Percentiles rank a stretch among this genome's conserved stretches.
phyloP scores from a whole-genome alignment of 2,797 vertebrate genomes.

The Brachyrhaphis roseni region DNA sequence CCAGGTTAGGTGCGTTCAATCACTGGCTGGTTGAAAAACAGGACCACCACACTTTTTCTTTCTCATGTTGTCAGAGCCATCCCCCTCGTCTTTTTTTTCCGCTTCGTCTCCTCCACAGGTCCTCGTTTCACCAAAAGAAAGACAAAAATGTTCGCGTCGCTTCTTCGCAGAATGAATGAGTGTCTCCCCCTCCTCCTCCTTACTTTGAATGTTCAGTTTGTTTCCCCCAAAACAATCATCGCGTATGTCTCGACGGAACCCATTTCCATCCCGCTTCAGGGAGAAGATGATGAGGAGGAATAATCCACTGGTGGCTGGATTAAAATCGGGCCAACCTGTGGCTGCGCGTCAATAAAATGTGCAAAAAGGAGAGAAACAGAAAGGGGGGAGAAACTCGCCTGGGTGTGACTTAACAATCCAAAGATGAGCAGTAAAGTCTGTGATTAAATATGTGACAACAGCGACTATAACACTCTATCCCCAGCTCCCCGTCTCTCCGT shows the following conservation, averaged over 20 bases:
- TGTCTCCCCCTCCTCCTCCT: conserved; percentile 14
- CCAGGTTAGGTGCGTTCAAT: conserved; percentile 77
- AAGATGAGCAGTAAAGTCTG: conserved; percentile 47
- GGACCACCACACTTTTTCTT: conserved; percentile 81
- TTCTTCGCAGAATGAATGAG: conserved; percentile 21
- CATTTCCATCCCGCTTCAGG: conserved; percentile 53
- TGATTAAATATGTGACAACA: conserved; percentile 57
- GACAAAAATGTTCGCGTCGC: conserved; percentile 45
- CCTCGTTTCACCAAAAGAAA: conserved; percentile 46
- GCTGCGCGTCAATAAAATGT: conserved; percentile 47
- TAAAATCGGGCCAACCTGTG: conserved; percentile 71
- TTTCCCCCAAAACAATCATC: conserved; percentile 18
- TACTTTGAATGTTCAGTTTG: conserved; percentile 3
- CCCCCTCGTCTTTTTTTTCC: conserved; percentile 54
- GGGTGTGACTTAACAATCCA: conserved; percentile 28
- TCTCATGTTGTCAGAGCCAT: conserved; percentile 84
- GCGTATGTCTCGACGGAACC: conserved; percentile 35
- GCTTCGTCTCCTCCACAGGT: conserved; percentile 72
- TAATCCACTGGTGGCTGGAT: conserved; percentile 65
- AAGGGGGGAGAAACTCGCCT: not conserved
- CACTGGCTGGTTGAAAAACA: conserved; percentile 75
- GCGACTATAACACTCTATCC: conserved; percentile 62
- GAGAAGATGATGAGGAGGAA: conserved; percentile 38
- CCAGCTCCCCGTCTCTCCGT: conserved; percentile 57
- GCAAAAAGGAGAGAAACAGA: conserved; percentile 15